Conservation (phyloP, 2,797 vertebrate species). For the Catharus ustulatus region DNA sequence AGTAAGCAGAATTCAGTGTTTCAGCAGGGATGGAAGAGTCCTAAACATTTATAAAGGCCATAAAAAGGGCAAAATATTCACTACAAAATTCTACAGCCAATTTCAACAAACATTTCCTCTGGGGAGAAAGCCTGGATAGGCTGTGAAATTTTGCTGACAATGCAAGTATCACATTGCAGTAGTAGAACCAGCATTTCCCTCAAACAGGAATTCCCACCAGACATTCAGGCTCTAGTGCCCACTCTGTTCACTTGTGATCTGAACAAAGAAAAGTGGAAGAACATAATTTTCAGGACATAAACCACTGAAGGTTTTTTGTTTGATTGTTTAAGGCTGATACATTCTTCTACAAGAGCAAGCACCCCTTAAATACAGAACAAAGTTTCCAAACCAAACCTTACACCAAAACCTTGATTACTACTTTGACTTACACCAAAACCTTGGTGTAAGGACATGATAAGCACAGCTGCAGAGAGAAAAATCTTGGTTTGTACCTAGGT, state of each 20-base stretch:
- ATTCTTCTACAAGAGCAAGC: not conserved
- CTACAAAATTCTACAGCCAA: not conserved
- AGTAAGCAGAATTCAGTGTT: not conserved
- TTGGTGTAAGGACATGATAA: not conserved
- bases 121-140: not conserved
- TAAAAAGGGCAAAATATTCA: not conserved
- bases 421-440: not conserved
- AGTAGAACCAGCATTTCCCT: not conserved
- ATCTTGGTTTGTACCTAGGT: conserved; percentile 67
- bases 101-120: not conserved
- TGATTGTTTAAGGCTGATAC: not conserved
- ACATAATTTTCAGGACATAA: not conserved
- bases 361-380: not conserved
- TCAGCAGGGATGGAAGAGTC: not conserved
- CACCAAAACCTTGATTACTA: not conserved
- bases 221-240: not conserved
- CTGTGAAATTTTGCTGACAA: not conserved
- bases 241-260: not conserved
- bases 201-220: not conserved
- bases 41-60: not conserved
- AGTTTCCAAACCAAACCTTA: not conserved
- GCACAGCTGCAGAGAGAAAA: not conserved
- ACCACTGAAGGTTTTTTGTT: not conserved
- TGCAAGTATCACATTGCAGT: not conserved
- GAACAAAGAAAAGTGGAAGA: not conserved